Conservation (phyloP, 2,797 vertebrate genomes). For the Ambastaia sidthimunki region DNA sequence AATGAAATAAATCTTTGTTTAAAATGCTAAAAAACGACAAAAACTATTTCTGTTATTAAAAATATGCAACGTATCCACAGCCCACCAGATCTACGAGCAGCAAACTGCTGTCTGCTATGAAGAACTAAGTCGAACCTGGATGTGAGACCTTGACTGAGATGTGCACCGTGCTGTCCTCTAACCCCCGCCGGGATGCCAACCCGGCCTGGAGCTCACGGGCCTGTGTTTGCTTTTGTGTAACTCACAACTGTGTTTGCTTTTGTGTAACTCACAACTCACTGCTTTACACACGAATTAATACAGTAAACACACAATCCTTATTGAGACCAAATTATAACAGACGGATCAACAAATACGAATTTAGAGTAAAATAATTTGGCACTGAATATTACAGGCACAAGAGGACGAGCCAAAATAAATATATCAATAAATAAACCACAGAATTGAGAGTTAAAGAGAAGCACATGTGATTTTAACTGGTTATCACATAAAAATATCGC, state of each 20-base stretch:
- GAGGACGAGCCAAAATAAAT: background rate
- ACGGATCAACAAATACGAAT: too few species aligned
- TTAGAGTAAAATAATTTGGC: background rate
- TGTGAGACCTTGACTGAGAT: conserved; percentile 29
- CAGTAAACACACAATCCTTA: background rate
- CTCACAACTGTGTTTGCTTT: background rate
- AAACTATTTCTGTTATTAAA: too few species aligned
- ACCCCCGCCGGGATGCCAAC: conserved; percentile 54
- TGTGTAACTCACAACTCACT: background rate
- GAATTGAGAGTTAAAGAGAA: too few species aligned
- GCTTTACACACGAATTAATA: background rate
- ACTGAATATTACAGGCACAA: background rate
- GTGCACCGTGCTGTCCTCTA: conserved; percentile 65
- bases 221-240: background rate
- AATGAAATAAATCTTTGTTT: too few species aligned
- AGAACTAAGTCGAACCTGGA: background rate
- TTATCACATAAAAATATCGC: background rate
- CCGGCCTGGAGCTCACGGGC: background rate
- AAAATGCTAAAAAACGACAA: too few species aligned
- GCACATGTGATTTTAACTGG: background rate
- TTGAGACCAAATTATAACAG: too few species aligned
- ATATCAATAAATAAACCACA: background rate
- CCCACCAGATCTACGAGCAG: background rate
- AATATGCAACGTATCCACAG: background rate
- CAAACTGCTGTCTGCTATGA: background rate